Conservation (phyloP, 1,140 invertebrate genomes). For the Papilio xuthus region DNA sequence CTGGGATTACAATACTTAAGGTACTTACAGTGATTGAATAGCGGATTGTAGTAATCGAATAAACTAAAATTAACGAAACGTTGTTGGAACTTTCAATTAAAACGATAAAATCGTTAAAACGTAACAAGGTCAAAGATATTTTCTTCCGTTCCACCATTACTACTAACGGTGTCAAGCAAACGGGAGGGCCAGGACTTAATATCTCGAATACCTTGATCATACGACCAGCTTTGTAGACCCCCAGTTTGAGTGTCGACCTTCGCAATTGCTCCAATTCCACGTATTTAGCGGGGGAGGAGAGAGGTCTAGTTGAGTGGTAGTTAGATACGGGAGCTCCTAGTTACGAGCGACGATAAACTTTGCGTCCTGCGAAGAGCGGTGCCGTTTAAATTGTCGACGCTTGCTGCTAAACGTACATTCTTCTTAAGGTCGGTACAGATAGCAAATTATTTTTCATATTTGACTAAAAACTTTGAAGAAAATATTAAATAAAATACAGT, state of each 20-base stretch:
- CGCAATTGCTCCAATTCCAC: constrained; percentile 33
- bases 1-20: not conserved
- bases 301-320: constrained; percentile 51
- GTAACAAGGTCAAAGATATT: constrained; percentile 43
- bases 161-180: constrained; percentile 68
- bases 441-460: constrained; percentile 40
- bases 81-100: not conserved
- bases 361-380: constrained; percentile 71
- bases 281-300: constrained; percentile 38
- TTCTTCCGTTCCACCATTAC: constrained; percentile 59
- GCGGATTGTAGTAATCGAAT: not conserved
- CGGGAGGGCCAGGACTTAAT: constrained; percentile 66
- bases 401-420: constrained; percentile 69
- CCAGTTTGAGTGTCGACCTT: constrained; percentile 40
- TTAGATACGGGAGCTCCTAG: constrained; percentile 60
- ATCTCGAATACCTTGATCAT: constrained; percentile 70
- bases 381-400: constrained; percentile 76
- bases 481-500: not conserved
- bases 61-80: not conserved
- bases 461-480: not conserved
- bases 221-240: constrained; percentile 57
- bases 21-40: not conserved
- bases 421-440: constrained; percentile 58
- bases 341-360: constrained; percentile 76
- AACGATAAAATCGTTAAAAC: constrained; percentile 20